phyloP scores from a whole-genome alignment of 2,797 vertebrate genomes.

The Tokudaia muenninki region DNA sequence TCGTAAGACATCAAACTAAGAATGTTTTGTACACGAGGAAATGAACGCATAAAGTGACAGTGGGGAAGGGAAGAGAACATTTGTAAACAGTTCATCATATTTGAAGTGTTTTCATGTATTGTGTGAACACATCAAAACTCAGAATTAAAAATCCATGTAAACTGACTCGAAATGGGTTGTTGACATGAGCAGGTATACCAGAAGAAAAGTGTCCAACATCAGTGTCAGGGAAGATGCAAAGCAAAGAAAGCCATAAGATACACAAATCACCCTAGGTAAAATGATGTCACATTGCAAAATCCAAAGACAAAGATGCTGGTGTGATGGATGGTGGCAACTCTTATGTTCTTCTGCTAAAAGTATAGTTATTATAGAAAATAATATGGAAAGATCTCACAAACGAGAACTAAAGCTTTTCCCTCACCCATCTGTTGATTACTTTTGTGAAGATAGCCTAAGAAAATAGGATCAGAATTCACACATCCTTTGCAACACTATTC shows the following conservation, averaged over 20 bases:
- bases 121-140: not conserved
- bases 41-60: not conserved
- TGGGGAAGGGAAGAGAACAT: not conserved
- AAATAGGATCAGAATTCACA: not conserved
- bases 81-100: not conserved
- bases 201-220: not conserved
- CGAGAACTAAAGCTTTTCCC: not conserved
- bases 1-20: not conserved
- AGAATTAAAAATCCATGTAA: not conserved
- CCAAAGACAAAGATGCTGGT: not conserved
- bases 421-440: not conserved
- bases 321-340: not conserved
- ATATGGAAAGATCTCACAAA: not conserved
- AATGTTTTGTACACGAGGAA: not conserved
- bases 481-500: not conserved
- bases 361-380: not conserved
- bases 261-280: not conserved
- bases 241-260: not conserved
- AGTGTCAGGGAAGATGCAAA: not conserved
- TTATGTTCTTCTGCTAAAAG: not conserved
- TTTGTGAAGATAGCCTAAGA: not conserved
- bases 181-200: no score
- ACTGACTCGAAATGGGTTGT: not conserved
- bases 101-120: not conserved
- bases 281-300: not conserved